Evolutionary conservation across 1,140 invertebrate species (phyloP), one percentile per base, ranked within the genome.

Genomic region (Drosophila baimaii): DNA sequence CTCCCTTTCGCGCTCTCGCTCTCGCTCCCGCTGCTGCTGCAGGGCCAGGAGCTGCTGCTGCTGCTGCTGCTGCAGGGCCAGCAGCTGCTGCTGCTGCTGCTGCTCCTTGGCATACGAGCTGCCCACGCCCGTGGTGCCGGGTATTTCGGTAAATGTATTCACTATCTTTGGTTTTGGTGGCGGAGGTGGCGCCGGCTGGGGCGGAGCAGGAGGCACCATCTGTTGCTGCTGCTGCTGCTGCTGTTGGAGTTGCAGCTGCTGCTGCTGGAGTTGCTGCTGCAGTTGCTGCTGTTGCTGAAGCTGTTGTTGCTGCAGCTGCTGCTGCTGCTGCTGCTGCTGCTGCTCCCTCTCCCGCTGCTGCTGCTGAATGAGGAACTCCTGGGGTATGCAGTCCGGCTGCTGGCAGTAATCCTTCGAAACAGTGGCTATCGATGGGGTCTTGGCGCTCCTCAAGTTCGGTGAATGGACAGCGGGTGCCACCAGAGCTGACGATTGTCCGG

Each of bases 331-430:
- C 5, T 58, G 68, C 10, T 46, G 54, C 5, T 19, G 35, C 29
- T 57, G 52, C 1, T 43, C 49, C 3, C 43, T 51, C 5, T 56
- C 39, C 9, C 56, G 71, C n/a, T 59, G 58, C 7, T 76, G 77
- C 23, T 81, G 77, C 23, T 73, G 77, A 0, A 88, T 57, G 35
- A 90, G 31, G 65, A 86, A 82, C 39, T 90, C 81, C 52, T 90
- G 90, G 6, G 90, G 85, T 64, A 92, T 79, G 64, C 90, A 92
- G 65, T 90, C 91, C 57, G 91, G 76, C 79, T 91, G 89, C 61
- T 91, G 89, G 69, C 83, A 92, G 43, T 92, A 92, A 57, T 92
- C 91, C 77, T 91, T 92, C 1, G 91, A 92, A 13, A 92, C 91
- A 4, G 91, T 92, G 41, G 91, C 85, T 77, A 92, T 91, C 29